A percentile compares a stretch with the other conserved stretches of the same genome.
phyloP scores from a whole-genome alignment of 2,113 vertebrate genomes.

The Chionomys nivalis region DNA sequence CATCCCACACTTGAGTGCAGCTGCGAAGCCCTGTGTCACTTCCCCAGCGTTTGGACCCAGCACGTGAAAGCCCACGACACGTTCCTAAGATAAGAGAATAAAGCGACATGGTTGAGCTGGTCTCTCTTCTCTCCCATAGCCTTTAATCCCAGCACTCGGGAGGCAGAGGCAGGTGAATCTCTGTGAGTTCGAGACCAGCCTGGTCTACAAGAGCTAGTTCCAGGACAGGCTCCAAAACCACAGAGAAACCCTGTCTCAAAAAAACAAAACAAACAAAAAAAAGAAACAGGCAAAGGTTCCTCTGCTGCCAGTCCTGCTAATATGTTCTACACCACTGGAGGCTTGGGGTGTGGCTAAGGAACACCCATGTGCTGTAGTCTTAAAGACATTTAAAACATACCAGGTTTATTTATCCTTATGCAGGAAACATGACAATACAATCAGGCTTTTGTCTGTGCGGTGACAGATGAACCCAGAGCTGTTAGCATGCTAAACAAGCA shows the following conservation, averaged over 20 bases:
- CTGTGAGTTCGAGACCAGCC: too few species aligned
- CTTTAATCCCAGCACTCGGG: not conserved
- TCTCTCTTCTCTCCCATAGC: too few species aligned
- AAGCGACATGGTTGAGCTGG: not conserved
- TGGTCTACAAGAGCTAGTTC: too few species aligned
- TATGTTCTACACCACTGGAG: not conserved
- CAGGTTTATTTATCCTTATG: not conserved
- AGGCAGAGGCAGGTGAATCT: too few species aligned
- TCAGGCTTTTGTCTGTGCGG: not conserved
- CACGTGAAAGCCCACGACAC: conserved; percentile 90
- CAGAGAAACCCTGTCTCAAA: too few species aligned
- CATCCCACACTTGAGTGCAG: conserved; percentile 89
- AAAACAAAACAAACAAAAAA: too few species aligned
- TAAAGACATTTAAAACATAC: not conserved
- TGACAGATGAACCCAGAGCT: not conserved
- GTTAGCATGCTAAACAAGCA: not conserved
- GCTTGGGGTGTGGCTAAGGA: not conserved
- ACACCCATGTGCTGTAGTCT: not conserved
- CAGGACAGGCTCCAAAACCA: too few species aligned
- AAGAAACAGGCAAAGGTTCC: not conserved
- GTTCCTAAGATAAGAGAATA: conserved; percentile 84
- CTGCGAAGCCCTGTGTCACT: conserved; percentile 91
- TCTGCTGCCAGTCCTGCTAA: not conserved
- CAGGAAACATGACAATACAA: not conserved
- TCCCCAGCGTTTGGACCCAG: conserved; percentile 91